These are phyloP conservation scores for Polypterus senegalus DNA, from an alignment of 2,113 vertebrate genomes.

Conservation along the genomic window DNA sequence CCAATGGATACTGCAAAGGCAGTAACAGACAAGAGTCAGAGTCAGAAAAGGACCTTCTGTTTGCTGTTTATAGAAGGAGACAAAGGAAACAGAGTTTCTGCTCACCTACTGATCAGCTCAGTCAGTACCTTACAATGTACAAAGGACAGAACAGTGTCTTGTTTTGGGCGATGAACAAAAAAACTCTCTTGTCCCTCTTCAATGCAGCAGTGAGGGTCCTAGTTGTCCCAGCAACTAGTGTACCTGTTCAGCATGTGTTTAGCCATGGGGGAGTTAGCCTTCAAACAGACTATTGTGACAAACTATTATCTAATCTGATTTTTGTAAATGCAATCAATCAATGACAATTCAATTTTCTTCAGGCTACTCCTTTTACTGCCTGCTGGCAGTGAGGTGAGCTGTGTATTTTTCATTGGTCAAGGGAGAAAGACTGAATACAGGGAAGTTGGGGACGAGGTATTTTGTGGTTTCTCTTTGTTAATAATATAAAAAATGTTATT, in stretches of 20 bases:
- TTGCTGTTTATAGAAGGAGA: conserved; percentile 18
- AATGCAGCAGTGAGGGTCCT: conserved; percentile 6
- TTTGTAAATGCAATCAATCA: too few relatives aligned
- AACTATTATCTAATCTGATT: too few relatives aligned
- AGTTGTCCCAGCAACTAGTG: conserved; percentile 13
- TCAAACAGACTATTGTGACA: too few relatives aligned
- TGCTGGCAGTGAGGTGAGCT: too few relatives aligned
- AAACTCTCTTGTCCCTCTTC: conserved; percentile 6
- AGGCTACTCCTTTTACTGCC: too few relatives aligned
- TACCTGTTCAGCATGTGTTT: conserved; percentile 17
- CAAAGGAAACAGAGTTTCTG: conserved; percentile 10
- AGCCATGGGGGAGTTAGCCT: conserved; percentile 9
- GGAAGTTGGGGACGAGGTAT: too few relatives aligned
- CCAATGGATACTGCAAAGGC: conserved; percentile 5
- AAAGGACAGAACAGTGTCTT: conserved; percentile 20
- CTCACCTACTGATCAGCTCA: conserved; percentile 17
- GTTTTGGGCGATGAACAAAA: conserved; percentile 20
- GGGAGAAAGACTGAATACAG: too few relatives aligned
- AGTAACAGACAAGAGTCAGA: conserved; percentile 1
- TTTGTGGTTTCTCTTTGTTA: too few relatives aligned
- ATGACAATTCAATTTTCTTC: too few relatives aligned
- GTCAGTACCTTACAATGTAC: conserved; percentile 17
- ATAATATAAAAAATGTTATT: too few relatives aligned
- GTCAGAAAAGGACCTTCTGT: conserved; percentile 11
- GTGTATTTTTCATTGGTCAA: too few relatives aligned